Evolutionary conservation across 2,888 invertebrate genomes (phyloP), one percentile per base, ranked within the genome.

Genomic region (Agrotis puta): DNA sequence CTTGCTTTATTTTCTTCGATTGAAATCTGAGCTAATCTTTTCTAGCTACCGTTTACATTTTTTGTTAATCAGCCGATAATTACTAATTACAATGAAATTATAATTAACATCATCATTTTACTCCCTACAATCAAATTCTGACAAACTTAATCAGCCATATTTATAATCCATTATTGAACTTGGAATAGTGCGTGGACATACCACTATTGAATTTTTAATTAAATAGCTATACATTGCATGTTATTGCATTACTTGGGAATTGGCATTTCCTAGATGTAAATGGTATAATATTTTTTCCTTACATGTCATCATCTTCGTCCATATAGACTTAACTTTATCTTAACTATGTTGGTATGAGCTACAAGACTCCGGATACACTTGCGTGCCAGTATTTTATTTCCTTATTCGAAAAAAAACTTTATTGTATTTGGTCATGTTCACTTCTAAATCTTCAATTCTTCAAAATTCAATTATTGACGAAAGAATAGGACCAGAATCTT

Each of bases 401-500:
- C 2, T 27, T 24, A 18, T 39, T 14, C 1, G n/a, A n/a, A n/a
- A n/a, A n/a, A n/a, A n/a, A 18, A 27, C 5, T 18, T 9, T 14
- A 22, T 33, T 53, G 20, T 18, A 6, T 16, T 22, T 33, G 13
- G 3, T 39, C 6, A n/a, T 33, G 13, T n/a, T n/a, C 2, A 13
- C 11, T 18, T 18, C 14, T 24, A 7, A 3, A 50, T 16, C 11
- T 14, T 14, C 7, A 11, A 22, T 22, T n/a, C 4, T 22, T n/a
- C n/a, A n/a, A n/a, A n/a, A n/a, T n/a, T n/a, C n/a, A n/a, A 13
- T 64, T 85, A 82, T 22, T 93, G 92, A 93, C 47, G 91, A 93
- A 0, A 90, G 7, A 24, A 68, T n/a, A 3, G 3, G 0, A 13
- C 2, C 20, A 48, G 27, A 48, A 27, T 24, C 14, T n/a, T n/a